Percentiles rank a stretch among this genome's conserved stretches.
phyloP scores from a whole-genome alignment of 2,888 invertebrate species.

The Sericinus montela region DNA sequence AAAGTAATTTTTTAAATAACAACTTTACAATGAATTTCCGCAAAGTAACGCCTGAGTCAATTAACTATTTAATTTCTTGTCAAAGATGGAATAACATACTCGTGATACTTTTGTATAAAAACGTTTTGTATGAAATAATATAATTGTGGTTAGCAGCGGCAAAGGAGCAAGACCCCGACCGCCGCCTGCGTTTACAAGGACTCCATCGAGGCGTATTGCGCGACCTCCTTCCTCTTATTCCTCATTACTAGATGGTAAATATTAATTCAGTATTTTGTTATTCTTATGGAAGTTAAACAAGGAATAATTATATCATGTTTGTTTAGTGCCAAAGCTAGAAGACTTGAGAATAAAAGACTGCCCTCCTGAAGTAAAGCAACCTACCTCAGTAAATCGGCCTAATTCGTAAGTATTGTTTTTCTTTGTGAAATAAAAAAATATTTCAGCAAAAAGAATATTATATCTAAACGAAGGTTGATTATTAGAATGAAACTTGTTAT shows the following conservation, averaged over 20 bases:
- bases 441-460: too few relatives aligned
- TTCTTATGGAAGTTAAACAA: background rate
- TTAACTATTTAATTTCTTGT: too few relatives aligned
- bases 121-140: background rate
- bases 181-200: conserved; percentile 87
- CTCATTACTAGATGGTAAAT: conserved; percentile 64
- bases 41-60: too few relatives aligned
- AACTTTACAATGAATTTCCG: too few relatives aligned
- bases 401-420: conserved; percentile 60
- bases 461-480: too few relatives aligned
- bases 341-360: conserved; percentile 79
- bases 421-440: too few relatives aligned
- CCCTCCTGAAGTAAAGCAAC: conserved; percentile 70
- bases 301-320: conserved; percentile 17
- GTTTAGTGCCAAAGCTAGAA: conserved; percentile 72
- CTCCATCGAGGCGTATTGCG: conserved; percentile 87
- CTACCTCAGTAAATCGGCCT: conserved; percentile 72
- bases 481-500: too few relatives aligned
- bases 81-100: too few relatives aligned
- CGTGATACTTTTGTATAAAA: too few relatives aligned
- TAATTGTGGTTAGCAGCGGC: conserved; percentile 55
- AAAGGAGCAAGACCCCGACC: conserved; percentile 79
- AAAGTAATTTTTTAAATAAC: too few relatives aligned
- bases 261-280: conserved; percentile 17
- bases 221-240: conserved; percentile 73